Evolutionary conservation across 1,140 invertebrate species (phyloP), one percentile per base, ranked within the genome.

Genomic region (Macrosteles quadrilineatus): DNA sequence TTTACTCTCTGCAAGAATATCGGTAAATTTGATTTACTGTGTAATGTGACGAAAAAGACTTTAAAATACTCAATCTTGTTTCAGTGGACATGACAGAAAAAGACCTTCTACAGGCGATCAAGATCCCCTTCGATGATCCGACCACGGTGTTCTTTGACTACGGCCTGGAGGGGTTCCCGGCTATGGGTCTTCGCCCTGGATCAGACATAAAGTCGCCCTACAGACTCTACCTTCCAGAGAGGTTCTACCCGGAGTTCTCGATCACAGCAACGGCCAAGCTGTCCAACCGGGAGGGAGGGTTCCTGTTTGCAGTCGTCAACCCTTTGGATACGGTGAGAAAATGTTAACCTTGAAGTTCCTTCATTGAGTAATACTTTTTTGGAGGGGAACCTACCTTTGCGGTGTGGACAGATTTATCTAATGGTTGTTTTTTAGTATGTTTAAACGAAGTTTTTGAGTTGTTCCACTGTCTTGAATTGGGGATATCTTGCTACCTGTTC

Each of bases 221-320:
- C 80, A 85, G 93, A 47, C 86, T 95, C 50, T 90, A 94, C 75
- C 82, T 97, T 74, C 95, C 95, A 0, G 91, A 96, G 78, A 91
- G 90, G 79, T 85, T 97, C 30, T 92, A 91, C 75, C 80, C 87
- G 1, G 92, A 96, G 81, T 97, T 96, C 80, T 90, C 93, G 14
- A 87, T 97, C 67, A 85, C 92, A 12, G 89, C 90, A 21, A 93
- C 90, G 4, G 87, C 95, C 36, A 88, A 90, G 75, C 90, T 91
- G 17, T 81, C 82, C 59, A 81, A 83, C 23, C 81, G 83, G 64
- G 85, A 87, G 68, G 88, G 89, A 19, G 93, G 93, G 71, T 97
- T 94, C 81, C 84, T 98, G 23, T 98, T 98, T 79, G 94, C 94
- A 40, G 91, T 97, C 21, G 89, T 96, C n/a, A 96, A 97, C 81